Conservation (phyloP, 2,888 invertebrate species). For the Meteorus colon region DNA sequence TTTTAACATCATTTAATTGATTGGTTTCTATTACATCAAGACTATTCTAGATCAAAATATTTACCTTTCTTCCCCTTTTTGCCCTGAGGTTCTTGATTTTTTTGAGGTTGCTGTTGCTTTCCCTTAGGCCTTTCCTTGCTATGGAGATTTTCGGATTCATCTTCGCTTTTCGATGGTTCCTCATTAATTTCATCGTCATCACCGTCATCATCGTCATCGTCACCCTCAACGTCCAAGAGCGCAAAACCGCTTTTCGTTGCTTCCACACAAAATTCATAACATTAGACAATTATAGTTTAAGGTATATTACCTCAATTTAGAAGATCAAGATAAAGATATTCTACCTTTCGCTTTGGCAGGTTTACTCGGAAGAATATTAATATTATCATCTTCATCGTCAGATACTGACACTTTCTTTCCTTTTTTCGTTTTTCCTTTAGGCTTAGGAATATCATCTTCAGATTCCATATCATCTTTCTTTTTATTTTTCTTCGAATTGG, state of each 20-base stretch:
- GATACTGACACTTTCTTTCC: constrained; percentile 69
- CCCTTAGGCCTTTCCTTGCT: constrained; percentile 72
- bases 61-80: constrained; percentile 83
- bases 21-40: neutral
- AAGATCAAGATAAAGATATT: neutral
- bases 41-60: neutral
- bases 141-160: constrained; percentile 73
- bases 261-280: constrained; percentile 33
- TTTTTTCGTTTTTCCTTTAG: constrained; percentile 68
- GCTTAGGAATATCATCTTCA: constrained; percentile 55
- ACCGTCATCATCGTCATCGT: constrained; percentile 71
- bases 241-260: constrained; percentile 77
- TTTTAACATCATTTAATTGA: neutral
- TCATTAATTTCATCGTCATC: constrained; percentile 65
- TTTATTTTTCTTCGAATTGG: constrained; percentile 43
- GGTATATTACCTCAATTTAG: neutral
- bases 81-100: constrained; percentile 68
- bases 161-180: constrained; percentile 70
- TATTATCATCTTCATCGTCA: constrained; percentile 70
- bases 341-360: constrained; percentile 43
- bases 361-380: constrained; percentile 47
- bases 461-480: constrained; percentile 51
- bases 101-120: constrained; percentile 72
- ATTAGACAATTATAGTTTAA: constrained; percentile 19
- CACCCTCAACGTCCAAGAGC: constrained; percentile 78